Evolutionary conservation across 37 sponge, comb jelly and placozoan genomes (phyloP), one percentile per base, ranked within the genome.

Genomic region (Geodia barretti): DNA sequence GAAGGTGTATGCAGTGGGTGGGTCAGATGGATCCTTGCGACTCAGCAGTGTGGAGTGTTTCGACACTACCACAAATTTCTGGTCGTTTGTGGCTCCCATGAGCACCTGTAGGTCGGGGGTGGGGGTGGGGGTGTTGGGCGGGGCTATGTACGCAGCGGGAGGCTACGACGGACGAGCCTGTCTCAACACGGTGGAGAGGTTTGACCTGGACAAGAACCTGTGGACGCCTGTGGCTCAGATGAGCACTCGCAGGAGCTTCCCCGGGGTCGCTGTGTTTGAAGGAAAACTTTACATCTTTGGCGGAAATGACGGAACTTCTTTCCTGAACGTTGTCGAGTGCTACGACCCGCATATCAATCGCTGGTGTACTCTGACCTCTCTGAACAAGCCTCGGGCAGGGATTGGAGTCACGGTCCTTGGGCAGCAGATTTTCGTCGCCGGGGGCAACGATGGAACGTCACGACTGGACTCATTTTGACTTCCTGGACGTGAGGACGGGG

Each of bases 261-360:
- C 97, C n/a, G 97, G 94, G 47, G 94, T 93, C 0, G 89, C 97
- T 54, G 92, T 88, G 3, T 81, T 84, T 33, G 60, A 72, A 17
- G 84, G 74, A 58, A 80, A 75, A 38, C 68, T 96, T 34, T 94
- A 85, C 79, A 84, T 94, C 1, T 94, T 94, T 82, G 98, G 98
- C 39, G 98, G 98, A 2, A 98, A 95, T 59, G 98, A 98, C 60
- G 96, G 98, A 32, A 87, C 94, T 8, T 87, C 96, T 14, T 95
- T 98, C 30, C 87, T 98, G 58, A 91, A 87, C 61, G 88, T 93
- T 1, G 98, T 92, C 19, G 98, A 98, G 78, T 64, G 78, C 23
- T 98, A 98, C 62, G 94, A 98, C 39, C 98, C 98, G 7, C 98
- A 98, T 62, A 83, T 93, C 74, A 92, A 95, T 42, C 82, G 96